Evolutionary conservation across 1,140 invertebrate genomes (phyloP), one percentile per base, ranked within the genome.

Genomic region (Marisa cornuarietis): DNA sequence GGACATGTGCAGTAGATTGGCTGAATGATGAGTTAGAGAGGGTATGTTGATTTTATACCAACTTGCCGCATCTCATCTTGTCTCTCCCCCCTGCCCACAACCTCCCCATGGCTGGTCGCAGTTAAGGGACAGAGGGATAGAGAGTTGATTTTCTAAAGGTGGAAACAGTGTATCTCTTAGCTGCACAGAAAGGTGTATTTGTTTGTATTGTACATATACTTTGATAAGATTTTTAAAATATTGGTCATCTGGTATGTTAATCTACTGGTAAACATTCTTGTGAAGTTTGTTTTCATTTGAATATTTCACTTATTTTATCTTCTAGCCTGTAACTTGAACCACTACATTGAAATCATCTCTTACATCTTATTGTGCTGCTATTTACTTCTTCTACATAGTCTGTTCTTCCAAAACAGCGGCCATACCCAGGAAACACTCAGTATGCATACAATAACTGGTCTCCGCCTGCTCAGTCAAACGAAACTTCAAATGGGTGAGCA

Each of bases 391-490:
- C 11, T 71, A 6, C 7, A 22, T 49, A 31, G 6, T 71, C 1
- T 42, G 20, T 42, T 71, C 42, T 14, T 51, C 24, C 52, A 18
- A 51, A 54, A 61, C 91, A 94, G 91, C 90, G 95, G 90, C 93
- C 94, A 78, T 94, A 94, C 86, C 93, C 94, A 52, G 86, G 87
- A 18, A 91, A 89, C 81, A 83, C 90, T 26, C 93, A 93, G 86
- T 97, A 97, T 88, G 94, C 95, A 61, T 98, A 97, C 89, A 96
- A 95, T 87, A 96, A 96, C 80, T 98, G 97, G 95, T 98, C 97
- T 81, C 96, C 97, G 18, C 96, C 97, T 9, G 95, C 96, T 2
- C 95, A 96, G 85, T 98, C 96, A 18, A 99, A 99, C 91, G 97
- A 99, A 89, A 96, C 96, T 24, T 95, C 96, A 14, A 98, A 97